phyloP scores from a whole-genome alignment of 2,797 vertebrate genomes.

The Hippopotamyrus pictus region DNA sequence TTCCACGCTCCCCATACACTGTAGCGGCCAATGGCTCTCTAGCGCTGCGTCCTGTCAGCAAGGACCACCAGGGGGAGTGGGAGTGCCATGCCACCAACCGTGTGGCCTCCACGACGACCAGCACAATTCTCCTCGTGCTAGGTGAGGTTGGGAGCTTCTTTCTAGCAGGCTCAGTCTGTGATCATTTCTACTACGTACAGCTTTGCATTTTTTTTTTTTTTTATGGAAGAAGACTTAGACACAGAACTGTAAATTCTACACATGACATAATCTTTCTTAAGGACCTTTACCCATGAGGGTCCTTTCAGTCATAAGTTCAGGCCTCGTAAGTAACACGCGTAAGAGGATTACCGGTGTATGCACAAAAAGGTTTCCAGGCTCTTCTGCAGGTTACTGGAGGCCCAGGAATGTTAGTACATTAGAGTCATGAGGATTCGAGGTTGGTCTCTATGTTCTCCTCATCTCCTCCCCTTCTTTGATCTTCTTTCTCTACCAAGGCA shows the following conservation, averaged over 20 bases:
- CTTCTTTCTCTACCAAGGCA: constrained; percentile 59
- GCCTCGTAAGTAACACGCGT: not conserved
- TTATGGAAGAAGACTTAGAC: not conserved
- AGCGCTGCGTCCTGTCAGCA: constrained; percentile 70
- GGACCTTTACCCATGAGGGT: not conserved
- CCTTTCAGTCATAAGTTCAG: not conserved
- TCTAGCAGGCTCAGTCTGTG: not conserved
- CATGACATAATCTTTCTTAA: not conserved
- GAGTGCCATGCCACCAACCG: constrained; percentile 77
- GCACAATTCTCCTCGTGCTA: constrained; percentile 75
- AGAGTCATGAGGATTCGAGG: not conserved
- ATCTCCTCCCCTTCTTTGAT: not conserved
- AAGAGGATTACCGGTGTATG: not conserved
- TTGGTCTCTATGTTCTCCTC: not conserved
- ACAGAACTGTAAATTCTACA: not conserved
- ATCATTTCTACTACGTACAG: not conserved
- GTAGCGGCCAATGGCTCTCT: constrained; percentile 78
- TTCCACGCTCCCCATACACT: constrained; percentile 55
- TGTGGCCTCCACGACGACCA: constrained; percentile 70
- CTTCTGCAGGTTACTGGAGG: not conserved
- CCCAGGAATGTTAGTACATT: not conserved
- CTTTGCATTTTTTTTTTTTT: not conserved
- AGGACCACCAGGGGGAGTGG: constrained; percentile 87
- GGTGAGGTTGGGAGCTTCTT: constrained; percentile 58
- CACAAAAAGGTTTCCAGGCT: not conserved